phyloP scores from a whole-genome alignment of 2,113 vertebrate genomes.

The Centrocercus urophasianus region DNA sequence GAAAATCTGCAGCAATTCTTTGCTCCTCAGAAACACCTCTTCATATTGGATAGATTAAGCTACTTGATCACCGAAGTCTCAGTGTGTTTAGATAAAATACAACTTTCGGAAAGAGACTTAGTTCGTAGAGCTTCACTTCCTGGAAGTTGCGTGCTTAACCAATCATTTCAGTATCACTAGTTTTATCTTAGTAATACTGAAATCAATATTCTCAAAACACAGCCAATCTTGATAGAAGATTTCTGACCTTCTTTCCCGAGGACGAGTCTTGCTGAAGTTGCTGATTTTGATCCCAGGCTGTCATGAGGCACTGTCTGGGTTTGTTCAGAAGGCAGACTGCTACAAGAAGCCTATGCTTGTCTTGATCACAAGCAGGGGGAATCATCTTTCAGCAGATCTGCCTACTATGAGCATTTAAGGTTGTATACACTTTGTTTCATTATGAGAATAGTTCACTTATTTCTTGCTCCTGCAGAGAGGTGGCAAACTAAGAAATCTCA shows the following conservation, averaged over 20 bases:
- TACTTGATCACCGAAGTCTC: background rate
- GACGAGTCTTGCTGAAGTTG: slow-evolving; percentile 21
- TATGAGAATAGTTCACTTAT: background rate
- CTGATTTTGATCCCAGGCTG: slow-evolving; percentile 12
- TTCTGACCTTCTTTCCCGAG: background rate
- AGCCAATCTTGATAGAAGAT: slow-evolving; percentile 30
- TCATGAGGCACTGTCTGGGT: background rate
- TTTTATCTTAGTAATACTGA: slow-evolving; percentile 42
- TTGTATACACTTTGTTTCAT: background rate
- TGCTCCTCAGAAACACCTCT: background rate
- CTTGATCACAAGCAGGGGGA: background rate
- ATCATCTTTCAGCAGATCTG: background rate
- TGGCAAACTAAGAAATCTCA: background rate
- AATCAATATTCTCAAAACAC: slow-evolving; percentile 37
- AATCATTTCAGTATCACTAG: slow-evolving; percentile 31
- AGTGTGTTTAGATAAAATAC: background rate
- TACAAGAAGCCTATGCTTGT: background rate
- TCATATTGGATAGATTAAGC: background rate
- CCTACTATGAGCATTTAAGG: background rate
- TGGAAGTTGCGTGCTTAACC: slow-evolving; percentile 18
- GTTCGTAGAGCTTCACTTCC: slow-evolving; percentile 10
- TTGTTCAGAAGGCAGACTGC: background rate
- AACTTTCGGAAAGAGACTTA: slow-evolving; percentile 31
- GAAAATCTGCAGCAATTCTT: background rate
- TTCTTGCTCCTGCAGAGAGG: background rate